These are phyloP conservation scores for Apodemia duryi DNA, from an alignment of 2,888 invertebrate species.

Conservation along the genomic window DNA sequence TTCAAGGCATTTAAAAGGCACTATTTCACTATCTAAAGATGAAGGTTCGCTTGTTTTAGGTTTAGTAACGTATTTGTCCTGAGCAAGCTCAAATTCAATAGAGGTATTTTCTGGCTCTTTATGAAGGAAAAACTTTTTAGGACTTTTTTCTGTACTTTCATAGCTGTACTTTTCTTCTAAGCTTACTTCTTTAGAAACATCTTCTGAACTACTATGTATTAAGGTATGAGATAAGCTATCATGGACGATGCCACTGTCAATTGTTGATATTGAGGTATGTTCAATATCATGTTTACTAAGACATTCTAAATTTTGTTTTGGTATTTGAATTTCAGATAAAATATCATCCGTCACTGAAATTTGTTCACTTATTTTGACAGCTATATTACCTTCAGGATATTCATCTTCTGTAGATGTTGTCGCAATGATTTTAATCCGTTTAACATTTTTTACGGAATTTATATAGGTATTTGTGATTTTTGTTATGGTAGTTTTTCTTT, in stretches of 20 bases:
- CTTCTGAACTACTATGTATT: constrained; percentile 62
- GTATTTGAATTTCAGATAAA: constrained; percentile 21
- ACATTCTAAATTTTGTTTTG: constrained; percentile 32
- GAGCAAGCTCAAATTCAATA: neutral
- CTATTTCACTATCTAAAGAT: neutral
- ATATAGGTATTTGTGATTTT: constrained; percentile 36
- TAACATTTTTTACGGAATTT: constrained; percentile 30
- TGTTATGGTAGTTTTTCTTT: constrained; percentile 36
- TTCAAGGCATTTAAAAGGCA: neutral
- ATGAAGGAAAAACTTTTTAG: constrained; percentile 34
- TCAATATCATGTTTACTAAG: constrained; percentile 41
- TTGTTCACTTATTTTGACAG: constrained; percentile 38
- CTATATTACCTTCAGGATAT: constrained; percentile 40
- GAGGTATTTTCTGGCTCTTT: neutral
- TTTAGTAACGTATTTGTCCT: neutral
- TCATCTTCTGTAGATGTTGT: constrained; percentile 40
- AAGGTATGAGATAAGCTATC: constrained; percentile 42
- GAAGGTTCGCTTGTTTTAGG: neutral
- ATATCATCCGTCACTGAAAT: constrained; percentile 34
- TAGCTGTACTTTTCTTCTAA: constrained; percentile 69
- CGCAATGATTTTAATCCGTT: constrained; percentile 38
- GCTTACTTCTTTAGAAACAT: constrained; percentile 62
- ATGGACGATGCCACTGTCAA: constrained; percentile 44
- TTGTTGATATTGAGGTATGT: constrained; percentile 4
- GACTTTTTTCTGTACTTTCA: constrained; percentile 60